Evolutionary conservation across 1,140 invertebrate species (phyloP).

Genomic region (Atta texana): DNA sequence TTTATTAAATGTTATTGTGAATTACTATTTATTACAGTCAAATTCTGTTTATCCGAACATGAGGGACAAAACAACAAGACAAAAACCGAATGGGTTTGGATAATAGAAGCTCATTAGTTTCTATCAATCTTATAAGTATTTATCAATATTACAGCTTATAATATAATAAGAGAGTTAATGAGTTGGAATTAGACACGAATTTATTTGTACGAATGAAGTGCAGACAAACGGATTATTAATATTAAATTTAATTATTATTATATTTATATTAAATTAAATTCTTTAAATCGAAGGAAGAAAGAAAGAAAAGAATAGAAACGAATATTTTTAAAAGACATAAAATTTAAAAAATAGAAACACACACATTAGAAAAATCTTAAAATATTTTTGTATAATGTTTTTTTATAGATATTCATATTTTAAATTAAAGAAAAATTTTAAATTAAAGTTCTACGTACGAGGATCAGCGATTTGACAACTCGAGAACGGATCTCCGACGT

Average conservation of each 20-base stretch:
- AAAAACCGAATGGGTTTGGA: no score
- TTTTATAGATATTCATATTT: not conserved
- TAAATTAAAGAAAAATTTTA: not conserved
- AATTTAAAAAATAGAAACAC: not conserved
- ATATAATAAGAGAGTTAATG: no score
- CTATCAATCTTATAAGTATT: no score
- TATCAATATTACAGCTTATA: no score
- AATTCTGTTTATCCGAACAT: no score
- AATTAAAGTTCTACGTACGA: conserved; percentile 77
- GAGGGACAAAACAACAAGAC: no score
- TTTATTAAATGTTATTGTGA: no score
- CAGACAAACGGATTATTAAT: no score
- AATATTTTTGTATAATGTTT: not conserved
- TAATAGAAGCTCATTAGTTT: no score
- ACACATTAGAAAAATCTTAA: not conserved
- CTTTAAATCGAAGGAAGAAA: not conserved
- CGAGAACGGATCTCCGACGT: conserved; percentile 88
- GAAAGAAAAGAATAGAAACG: not conserved
- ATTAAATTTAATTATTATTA: not conserved
- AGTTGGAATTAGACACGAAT: no score
- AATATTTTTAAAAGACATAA: not conserved
- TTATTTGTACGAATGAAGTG: no score
- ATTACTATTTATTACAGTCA: no score
- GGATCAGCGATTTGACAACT: conserved; percentile 86
- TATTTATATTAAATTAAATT: not conserved